Conservation (phyloP, 2,888 invertebrate species). For the Fabriciana adippe region DNA sequence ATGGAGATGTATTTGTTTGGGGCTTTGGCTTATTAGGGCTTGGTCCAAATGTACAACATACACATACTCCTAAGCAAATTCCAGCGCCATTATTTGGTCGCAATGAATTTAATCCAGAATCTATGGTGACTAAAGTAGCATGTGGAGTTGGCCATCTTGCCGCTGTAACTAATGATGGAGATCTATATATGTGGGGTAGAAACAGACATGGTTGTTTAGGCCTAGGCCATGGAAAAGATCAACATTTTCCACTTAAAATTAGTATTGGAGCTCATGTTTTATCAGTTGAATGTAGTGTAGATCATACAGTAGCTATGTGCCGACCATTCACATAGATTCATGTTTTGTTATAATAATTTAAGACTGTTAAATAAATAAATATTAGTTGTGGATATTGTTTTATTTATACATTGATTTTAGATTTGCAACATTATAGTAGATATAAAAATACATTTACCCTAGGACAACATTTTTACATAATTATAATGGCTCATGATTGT, state of each 20-base stretch:
- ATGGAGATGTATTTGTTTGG: conserved; percentile 95
- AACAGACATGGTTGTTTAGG: conserved; percentile 93
- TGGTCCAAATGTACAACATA: conserved; percentile 89
- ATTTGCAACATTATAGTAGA: background rate
- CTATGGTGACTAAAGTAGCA: conserved; percentile 84
- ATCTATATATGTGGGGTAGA: conserved; percentile 95
- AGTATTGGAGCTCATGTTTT: conserved; percentile 89
- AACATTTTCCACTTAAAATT: conserved; percentile 93
- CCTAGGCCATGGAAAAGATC: conserved; percentile 89
- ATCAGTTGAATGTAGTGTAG: conserved; percentile 91
- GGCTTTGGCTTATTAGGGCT: conserved; percentile 95
- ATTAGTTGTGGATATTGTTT: conserved; percentile 15
- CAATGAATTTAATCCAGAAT: conserved; percentile 90
- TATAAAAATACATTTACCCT: too few relatives aligned
- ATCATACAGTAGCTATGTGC: conserved; percentile 91
- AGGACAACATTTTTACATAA: too few relatives aligned
- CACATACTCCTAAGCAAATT: conserved; percentile 86
- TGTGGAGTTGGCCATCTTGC: conserved; percentile 89
- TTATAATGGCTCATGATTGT: too few relatives aligned
- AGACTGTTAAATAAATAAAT: conserved; percentile 7
- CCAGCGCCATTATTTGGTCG: conserved; percentile 92
- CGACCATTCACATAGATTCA: conserved; percentile 83
- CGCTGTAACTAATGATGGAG: conserved; percentile 91
- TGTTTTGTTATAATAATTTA: conserved; percentile 2
- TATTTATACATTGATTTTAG: conserved; percentile 6